Evolutionary conservation across 2,113 vertebrate genomes (phyloP).

Genomic region (Amphiprion ocellaris): DNA sequence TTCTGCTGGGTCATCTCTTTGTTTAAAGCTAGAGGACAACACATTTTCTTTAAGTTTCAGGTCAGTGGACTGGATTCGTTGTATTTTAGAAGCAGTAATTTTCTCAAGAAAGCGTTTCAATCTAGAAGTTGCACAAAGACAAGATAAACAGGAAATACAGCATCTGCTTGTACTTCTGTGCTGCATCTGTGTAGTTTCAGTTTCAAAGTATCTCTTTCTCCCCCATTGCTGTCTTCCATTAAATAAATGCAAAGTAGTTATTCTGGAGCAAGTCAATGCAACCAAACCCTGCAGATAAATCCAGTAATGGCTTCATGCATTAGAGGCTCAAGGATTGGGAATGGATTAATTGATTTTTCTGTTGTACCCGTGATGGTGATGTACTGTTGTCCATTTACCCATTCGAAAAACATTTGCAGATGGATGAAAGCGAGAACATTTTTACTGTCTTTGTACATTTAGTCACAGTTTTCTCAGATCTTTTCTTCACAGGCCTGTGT

Average conservation of each 20-base stretch:
- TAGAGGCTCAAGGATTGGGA: constrained; percentile 17
- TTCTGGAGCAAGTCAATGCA: background rate
- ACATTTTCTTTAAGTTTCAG: constrained; percentile 20
- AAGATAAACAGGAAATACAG: background rate
- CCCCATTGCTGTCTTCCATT: background rate
- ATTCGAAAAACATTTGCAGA: constrained; percentile 1
- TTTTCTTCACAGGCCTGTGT: background rate
- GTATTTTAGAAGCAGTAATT: background rate
- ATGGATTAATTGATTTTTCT: constrained; percentile 53
- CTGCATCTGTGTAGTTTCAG: background rate
- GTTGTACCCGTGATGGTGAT: constrained; percentile 1
- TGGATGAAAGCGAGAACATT: background rate
- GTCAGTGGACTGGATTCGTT: background rate
- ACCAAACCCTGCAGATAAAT: constrained; percentile 42
- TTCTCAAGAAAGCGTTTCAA: constrained; percentile 10
- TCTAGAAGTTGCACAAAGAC: background rate
- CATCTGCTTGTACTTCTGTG: background rate
- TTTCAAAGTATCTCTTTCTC: background rate
- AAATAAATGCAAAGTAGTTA: constrained; percentile 13
- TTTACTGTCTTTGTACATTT: background rate
- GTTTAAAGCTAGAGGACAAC: constrained; percentile 17
- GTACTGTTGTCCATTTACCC: constrained; percentile 9
- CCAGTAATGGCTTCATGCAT: constrained; percentile 55
- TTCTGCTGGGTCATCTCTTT: constrained; percentile 1
- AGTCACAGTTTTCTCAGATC: background rate